Evolutionary conservation across 2,888 invertebrate species (phyloP).

Genomic region (Phyllotreta cruciferae): DNA sequence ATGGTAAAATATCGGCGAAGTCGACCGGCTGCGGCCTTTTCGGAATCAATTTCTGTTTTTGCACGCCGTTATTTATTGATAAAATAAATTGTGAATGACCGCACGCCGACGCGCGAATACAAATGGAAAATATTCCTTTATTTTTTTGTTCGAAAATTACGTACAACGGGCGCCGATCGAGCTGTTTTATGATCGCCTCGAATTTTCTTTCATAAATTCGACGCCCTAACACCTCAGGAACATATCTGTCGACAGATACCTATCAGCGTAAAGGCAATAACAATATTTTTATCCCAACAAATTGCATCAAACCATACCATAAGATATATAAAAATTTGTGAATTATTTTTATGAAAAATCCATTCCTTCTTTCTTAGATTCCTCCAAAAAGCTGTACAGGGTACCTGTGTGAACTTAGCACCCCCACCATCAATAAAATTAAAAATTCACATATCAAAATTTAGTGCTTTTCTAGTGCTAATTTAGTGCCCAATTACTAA

Average conservation of each 20-base stretch:
- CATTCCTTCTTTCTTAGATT: too few relatives aligned
- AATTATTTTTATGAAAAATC: too few relatives aligned
- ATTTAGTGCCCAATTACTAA: too few relatives aligned
- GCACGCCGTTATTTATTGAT: constrained; percentile 56
- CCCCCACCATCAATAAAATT: too few relatives aligned
- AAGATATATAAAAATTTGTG: too few relatives aligned
- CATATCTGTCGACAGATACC: constrained; percentile 1
- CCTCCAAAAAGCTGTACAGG: too few relatives aligned
- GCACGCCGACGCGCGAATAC: constrained; percentile 49
- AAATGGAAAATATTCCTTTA: constrained; percentile 41
- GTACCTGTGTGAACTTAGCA: too few relatives aligned
- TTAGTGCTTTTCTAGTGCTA: too few relatives aligned
- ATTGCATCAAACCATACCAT: too few relatives aligned
- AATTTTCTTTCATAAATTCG: constrained; percentile 18
- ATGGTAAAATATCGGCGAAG: constrained; percentile 51
- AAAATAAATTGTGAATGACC: constrained; percentile 56
- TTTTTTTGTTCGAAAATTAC: constrained; percentile 21
- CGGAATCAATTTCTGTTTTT: constrained; percentile 55
- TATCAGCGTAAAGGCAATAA: too few relatives aligned
- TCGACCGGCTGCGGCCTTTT: constrained; percentile 47
- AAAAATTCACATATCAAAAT: too few relatives aligned
- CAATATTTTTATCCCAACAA: too few relatives aligned
- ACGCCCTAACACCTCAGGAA: not conserved
- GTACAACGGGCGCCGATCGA: constrained; percentile 4
- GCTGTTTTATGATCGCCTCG: constrained; percentile 16